A percentile compares a stretch with the other conserved stretches of the same genome.
Evolutionary conservation across 2,888 invertebrate genomes (phyloP).

Genomic region (Limnephilus rhombicus): DNA sequence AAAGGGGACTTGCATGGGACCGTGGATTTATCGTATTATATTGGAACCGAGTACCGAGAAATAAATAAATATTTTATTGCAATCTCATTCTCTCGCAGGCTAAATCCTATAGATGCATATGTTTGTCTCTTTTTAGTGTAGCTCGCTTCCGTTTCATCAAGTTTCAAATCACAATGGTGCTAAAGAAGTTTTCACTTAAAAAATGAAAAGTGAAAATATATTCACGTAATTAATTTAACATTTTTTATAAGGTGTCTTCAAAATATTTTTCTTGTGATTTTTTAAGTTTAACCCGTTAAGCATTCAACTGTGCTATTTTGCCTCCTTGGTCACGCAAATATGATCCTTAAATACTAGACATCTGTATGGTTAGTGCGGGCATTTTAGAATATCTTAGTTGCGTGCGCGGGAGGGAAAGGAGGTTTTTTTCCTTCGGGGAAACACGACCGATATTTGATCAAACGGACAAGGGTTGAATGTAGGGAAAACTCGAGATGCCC

Average conservation of each 20-base stretch:
- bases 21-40: no score
- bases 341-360: background rate
- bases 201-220: background rate
- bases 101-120: no score
- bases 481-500: background rate
- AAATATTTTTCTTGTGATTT: background rate
- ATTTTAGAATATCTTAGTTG: background rate
- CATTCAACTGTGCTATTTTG: background rate
- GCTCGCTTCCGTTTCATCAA: no score
- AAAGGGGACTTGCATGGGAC: no score
- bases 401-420: background rate
- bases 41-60: no score
- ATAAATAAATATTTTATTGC: no score
- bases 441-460: conserved; percentile 1
- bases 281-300: background rate
- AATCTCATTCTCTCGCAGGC: no score
- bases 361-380: background rate
- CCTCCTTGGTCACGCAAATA: background rate
- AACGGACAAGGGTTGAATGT: background rate
- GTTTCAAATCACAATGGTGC: no score
- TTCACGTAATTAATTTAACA: background rate
- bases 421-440: conserved; percentile 1
- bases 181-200: no score
- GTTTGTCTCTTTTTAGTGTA: no score
- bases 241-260: background rate